phyloP scores from a whole-genome alignment of 2,113 vertebrate genomes.

The Chiloscyllium plagiosum region DNA sequence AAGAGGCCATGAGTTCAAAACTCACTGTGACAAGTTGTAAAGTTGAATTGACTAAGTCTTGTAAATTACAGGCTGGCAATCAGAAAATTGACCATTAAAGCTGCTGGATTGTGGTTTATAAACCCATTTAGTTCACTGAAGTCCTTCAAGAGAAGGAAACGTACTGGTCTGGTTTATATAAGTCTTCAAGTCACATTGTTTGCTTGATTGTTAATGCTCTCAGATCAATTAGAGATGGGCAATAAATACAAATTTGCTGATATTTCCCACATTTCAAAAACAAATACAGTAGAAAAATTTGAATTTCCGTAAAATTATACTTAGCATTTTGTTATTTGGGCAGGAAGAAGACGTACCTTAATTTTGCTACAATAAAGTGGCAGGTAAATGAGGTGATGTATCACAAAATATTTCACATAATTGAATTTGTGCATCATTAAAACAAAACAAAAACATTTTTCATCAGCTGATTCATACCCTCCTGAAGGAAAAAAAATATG shows the following conservation, averaged over 20 bases:
- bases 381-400: neutral
- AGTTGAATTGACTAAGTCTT: neutral
- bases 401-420: neutral
- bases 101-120: neutral
- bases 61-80: neutral
- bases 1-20: neutral
- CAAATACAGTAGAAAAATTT: neutral
- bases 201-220: neutral
- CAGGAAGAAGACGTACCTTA: neutral
- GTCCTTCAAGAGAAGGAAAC: neutral
- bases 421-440: neutral
- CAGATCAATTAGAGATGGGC: neutral
- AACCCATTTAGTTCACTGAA: neutral
- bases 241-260: neutral
- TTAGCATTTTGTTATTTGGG: neutral
- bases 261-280: neutral
- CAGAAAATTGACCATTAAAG: neutral
- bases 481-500: neutral
- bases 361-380: neutral
- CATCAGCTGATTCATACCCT: neutral
- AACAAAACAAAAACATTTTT: neutral
- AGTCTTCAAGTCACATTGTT: neutral
- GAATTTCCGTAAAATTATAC: neutral
- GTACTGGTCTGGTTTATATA: neutral
- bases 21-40: neutral